A percentile compares a stretch with the other conserved stretches of the same genome.
Evolutionary conservation across 1,140 invertebrate species (phyloP).

Genomic region (Microplitis demolitor): DNA sequence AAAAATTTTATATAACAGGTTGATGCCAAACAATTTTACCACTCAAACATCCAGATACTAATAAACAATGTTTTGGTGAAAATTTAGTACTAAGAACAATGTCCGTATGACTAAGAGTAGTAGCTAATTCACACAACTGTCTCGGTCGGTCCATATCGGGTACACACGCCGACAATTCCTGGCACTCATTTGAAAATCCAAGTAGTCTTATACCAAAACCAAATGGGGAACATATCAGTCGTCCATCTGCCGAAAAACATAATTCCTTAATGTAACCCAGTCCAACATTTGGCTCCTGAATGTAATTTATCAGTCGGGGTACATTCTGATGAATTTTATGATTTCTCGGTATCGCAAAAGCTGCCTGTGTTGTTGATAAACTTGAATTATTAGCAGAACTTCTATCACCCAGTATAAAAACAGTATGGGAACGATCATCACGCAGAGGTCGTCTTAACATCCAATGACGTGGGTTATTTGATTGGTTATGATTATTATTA

Average conservation of each 20-base stretch:
- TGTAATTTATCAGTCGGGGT: slow-evolving; percentile 80
- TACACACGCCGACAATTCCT: slow-evolving; percentile 77
- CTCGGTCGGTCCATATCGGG: slow-evolving; percentile 59
- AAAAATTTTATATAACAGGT: slow-evolving; percentile 66
- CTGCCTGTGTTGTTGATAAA: slow-evolving; percentile 45
- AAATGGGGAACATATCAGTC: slow-evolving; percentile 88
- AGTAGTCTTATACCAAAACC: slow-evolving; percentile 82
- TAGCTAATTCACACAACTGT: slow-evolving; percentile 69
- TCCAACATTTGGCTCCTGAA: slow-evolving; percentile 86
- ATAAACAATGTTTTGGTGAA: slow-evolving; percentile 80
- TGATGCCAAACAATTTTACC: slow-evolving; percentile 91
- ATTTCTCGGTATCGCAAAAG: slow-evolving; percentile 56
- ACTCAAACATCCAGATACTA: slow-evolving; percentile 86
- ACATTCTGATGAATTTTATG: slow-evolving; percentile 73
- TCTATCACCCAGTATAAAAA: slow-evolving; percentile 54
- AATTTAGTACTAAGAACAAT: slow-evolving; percentile 92
- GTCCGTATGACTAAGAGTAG: slow-evolving; percentile 76
- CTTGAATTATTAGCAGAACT: slow-evolving; percentile 44
- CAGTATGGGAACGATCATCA: slow-evolving; percentile 44
- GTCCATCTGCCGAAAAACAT: slow-evolving; percentile 86
- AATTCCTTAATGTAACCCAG: slow-evolving; percentile 87
- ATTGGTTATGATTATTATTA: slow-evolving; percentile 10
- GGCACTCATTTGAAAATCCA: slow-evolving; percentile 77
- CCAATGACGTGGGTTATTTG: slow-evolving; percentile 38
- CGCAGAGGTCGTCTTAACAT: slow-evolving; percentile 28